Evolutionary conservation across 2,113 vertebrate species (phyloP).

Genomic region (Cisticola juncidis): DNA sequence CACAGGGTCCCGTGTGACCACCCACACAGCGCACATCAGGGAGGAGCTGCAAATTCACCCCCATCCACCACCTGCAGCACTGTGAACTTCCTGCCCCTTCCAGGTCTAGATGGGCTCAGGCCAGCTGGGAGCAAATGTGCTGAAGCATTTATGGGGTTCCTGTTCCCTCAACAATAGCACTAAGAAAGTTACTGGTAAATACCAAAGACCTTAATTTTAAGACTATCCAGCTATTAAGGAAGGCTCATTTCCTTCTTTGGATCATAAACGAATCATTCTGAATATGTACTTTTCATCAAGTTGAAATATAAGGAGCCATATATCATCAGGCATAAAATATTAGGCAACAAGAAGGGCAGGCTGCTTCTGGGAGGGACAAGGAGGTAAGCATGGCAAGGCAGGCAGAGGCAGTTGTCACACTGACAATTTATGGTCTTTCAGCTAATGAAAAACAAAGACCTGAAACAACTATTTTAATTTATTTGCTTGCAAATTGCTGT

Average conservation of each 20-base stretch:
- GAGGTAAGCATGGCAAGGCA: background rate
- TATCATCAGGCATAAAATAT: background rate
- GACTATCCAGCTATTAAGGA: background rate
- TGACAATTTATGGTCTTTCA: background rate
- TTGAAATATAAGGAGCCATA: background rate
- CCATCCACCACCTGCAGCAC: background rate
- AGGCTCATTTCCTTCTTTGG: background rate
- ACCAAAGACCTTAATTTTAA: background rate
- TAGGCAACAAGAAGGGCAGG: background rate
- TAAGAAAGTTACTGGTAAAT: background rate
- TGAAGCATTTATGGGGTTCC: background rate
- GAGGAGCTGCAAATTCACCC: background rate
- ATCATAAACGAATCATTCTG: background rate
- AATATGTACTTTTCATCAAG: background rate
- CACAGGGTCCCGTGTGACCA: rapidly evolving
- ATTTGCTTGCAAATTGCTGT: background rate
- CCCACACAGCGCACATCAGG: rapidly evolving
- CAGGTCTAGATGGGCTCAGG: background rate
- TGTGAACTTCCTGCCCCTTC: rapidly evolving
- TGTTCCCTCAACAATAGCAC: background rate
- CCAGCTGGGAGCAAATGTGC: background rate
- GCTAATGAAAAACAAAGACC: background rate
- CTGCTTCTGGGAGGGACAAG: background rate
- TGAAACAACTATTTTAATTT: background rate
- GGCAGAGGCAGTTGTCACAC: background rate